These are phyloP conservation scores for Cirrhinus mrigala DNA, from an alignment of 2,797 vertebrate species.

Conservation along the genomic window DNA sequence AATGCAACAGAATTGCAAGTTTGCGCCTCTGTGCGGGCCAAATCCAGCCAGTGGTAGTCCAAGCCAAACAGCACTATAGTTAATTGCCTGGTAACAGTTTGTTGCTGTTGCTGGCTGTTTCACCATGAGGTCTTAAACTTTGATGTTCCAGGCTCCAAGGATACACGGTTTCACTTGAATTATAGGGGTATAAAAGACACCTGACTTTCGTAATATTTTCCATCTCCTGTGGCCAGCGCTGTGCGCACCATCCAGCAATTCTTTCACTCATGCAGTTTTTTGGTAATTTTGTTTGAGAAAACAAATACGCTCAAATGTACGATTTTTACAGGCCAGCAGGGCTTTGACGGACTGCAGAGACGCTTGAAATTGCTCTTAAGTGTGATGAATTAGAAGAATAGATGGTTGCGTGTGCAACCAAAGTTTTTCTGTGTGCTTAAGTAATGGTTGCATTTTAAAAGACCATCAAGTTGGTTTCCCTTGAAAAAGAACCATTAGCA, in stretches of 20 bases:
- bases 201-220: slow-evolving; percentile 69
- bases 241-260: slow-evolving; percentile 44
- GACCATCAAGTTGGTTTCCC: neutral
- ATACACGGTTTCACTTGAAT: slow-evolving; percentile 42
- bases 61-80: slow-evolving; percentile 44
- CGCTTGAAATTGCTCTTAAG: neutral
- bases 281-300: slow-evolving; percentile 17
- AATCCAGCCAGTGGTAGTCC: slow-evolving; percentile 18
- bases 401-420: neutral
- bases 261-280: slow-evolving; percentile 32
- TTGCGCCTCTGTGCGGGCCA: slow-evolving; percentile 26
- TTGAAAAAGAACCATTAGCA: slow-evolving; percentile 16
- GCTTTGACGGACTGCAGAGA: slow-evolving; percentile 12
- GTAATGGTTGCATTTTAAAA: slow-evolving; percentile 1
- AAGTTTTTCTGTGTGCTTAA: slow-evolving; percentile 10
- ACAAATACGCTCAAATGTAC: slow-evolving; percentile 4
- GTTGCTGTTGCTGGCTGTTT: slow-evolving; percentile 55
- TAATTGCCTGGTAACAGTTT: slow-evolving; percentile 63
- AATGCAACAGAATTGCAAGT: slow-evolving; percentile 23
- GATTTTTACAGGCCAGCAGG: neutral
- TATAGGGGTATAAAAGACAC: slow-evolving; percentile 63
- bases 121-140: slow-evolving; percentile 48
- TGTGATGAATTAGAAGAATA: neutral
- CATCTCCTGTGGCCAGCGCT: slow-evolving; percentile 58
- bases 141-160: slow-evolving; percentile 44